A percentile compares a stretch with the other conserved stretches of the same genome.
phyloP scores from a whole-genome alignment of 2,113 vertebrate genomes.

The Aphelocoma coerulescens region DNA sequence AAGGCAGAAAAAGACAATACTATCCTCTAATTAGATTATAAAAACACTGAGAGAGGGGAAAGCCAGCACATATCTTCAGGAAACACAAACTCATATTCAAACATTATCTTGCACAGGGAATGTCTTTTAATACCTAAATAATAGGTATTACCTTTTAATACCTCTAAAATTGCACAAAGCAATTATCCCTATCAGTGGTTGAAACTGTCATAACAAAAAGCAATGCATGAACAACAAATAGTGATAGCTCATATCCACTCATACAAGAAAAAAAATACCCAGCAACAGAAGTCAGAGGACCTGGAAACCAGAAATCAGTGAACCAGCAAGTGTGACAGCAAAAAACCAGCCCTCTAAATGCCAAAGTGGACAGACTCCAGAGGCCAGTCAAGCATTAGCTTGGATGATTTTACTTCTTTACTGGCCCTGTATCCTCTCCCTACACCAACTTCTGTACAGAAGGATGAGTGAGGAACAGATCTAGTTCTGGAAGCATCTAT shows the following conservation, averaged over 20 bases:
- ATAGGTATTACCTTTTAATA: background rate
- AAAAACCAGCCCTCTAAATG: background rate
- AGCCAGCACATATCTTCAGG: background rate
- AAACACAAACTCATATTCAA: background rate
- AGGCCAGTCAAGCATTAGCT: background rate
- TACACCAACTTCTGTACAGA: background rate
- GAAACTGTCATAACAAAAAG: background rate
- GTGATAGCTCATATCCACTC: background rate
- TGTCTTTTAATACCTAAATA: background rate
- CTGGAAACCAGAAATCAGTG: background rate
- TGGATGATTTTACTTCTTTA: background rate
- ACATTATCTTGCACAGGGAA: background rate
- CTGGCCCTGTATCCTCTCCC: background rate
- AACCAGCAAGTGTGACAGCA: background rate
- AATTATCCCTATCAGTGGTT: background rate
- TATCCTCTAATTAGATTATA: background rate
- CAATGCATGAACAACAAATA: background rate
- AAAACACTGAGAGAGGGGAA: background rate
- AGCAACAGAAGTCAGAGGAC: background rate
- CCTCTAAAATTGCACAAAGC: background rate
- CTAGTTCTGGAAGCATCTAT: background rate
- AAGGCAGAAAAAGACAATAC: background rate
- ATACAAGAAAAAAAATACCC: background rate
- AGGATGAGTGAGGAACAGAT: background rate
- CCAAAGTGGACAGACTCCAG: background rate